Base-by-base conservation (phyloP, 2,888 invertebrate species). In the Mylabris sibirica region DNA sequence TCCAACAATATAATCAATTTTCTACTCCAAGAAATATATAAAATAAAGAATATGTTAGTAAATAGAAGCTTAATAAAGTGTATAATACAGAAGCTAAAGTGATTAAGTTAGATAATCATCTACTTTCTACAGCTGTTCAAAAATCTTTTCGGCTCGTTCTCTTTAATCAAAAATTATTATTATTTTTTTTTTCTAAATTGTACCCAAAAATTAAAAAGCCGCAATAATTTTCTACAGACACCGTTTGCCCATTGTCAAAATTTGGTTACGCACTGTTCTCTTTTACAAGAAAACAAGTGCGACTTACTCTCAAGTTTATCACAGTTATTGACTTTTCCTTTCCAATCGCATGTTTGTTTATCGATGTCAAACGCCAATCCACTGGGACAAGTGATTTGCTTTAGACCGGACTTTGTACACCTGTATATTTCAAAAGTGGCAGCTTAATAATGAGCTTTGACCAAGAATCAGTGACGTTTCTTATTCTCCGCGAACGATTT, bases 271-370 rank as follows among this genome's bases (percentile, higher is more conserved):
- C 77, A 77, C 77, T 72, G 59, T 65, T 69, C n/a, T 60, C 63
- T 59, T 59, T 24, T 65, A 17, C 44, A 44, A 30, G 63, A 66
- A 20, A 59, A 38, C 59, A 71, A n/a, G 74, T 85, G 85, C 84
- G 89, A 93, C 96, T 96, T 95, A 97, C 96, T 96, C 92, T 96
- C 96, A 87, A 95, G 90, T 89, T 92, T 93, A 90, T 95, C 93
- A 92, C 96, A 97, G 92, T 93, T 96, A 90, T 89, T 92, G 90
- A 97, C 97, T 92, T 96, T 95, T 90, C 95, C 95, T 91, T 96
- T 96, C 97, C 97, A 97, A 91, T 97, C 96, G 90, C 97, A 97
- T 87, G 96, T 97, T 90, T 97, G 97, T 91, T 96, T 96, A 90
- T 95, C 93, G 90, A 97, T 92, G 91, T 97, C 97, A 91, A 97